phyloP scores from a whole-genome alignment of 2,888 invertebrate species.

The Lysandra bellargus region DNA sequence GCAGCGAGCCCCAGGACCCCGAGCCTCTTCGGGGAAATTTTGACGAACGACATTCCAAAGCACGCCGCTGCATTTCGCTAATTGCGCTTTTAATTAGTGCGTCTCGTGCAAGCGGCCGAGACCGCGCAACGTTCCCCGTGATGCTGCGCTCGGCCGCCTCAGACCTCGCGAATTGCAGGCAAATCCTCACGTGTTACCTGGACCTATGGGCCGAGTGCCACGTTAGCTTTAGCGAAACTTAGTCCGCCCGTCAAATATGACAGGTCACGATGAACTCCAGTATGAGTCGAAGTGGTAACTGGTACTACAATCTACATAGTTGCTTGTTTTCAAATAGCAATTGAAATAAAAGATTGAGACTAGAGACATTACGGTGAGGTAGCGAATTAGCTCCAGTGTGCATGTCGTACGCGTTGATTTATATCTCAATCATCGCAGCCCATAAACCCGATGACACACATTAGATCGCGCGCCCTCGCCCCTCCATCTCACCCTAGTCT shows the following conservation, averaged over 20 bases:
- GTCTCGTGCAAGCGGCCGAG: conserved; percentile 30
- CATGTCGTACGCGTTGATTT: neutral
- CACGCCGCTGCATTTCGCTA: conserved; percentile 62
- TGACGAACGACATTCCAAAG: conserved; percentile 70
- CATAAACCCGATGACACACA: conserved; percentile 20
- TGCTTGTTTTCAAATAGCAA: neutral
- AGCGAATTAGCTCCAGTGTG: neutral
- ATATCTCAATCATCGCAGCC: conserved; percentile 11
- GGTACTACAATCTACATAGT: no score
- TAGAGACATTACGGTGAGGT: neutral
- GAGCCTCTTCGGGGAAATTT: conserved; percentile 65
- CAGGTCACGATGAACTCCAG: no score
- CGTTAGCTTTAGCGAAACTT: neutral
- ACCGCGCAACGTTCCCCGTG: conserved; percentile 33
- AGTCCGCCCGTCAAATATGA: neutral
- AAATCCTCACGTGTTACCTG: neutral
- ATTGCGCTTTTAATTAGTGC: conserved; percentile 69
- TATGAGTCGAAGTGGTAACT: no score
- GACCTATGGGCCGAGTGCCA: neutral
- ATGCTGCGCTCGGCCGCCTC: conserved; percentile 42
- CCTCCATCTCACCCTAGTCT: neutral
- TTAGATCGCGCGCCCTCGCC: neutral
- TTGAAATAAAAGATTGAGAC: conserved; percentile 1
- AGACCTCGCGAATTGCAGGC: no score
- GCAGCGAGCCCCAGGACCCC: conserved; percentile 37